A percentile compares a stretch with the other conserved stretches of the same genome.
These are phyloP conservation scores for Mionectes macconnelli DNA, from an alignment of 2,113 vertebrate genomes.

Conservation along the genomic window DNA sequence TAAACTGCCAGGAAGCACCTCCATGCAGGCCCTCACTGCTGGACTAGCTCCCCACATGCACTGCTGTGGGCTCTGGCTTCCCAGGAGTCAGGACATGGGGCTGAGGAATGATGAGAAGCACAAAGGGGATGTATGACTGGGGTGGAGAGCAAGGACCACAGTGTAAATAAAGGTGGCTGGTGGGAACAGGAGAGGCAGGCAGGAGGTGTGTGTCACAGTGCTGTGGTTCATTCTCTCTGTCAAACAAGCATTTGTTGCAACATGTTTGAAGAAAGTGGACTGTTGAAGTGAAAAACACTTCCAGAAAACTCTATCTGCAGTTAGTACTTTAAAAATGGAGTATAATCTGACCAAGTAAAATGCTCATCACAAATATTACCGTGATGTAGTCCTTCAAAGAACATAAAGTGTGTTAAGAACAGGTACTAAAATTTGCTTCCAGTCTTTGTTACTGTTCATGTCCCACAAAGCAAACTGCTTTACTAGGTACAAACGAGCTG, in stretches of 20 bases:
- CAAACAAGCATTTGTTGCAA: background rate
- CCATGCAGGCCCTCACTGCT: background rate
- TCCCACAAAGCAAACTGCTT: background rate
- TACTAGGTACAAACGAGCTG: background rate
- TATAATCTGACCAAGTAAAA: background rate
- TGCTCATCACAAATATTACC: background rate
- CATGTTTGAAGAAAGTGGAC: background rate
- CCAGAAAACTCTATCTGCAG: conserved; percentile 51
- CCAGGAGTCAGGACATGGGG: rapidly evolving
- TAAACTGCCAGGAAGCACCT: background rate
- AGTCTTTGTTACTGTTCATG: background rate
- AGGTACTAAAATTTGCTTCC: background rate
- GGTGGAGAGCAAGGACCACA: background rate
- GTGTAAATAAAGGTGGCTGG: background rate
- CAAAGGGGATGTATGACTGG: background rate
- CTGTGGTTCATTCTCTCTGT: background rate
- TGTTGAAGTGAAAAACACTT: background rate
- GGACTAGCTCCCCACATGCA: background rate
- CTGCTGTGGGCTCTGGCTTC: background rate
- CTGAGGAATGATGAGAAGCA: background rate
- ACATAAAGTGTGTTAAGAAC: background rate
- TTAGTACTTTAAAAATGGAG: background rate
- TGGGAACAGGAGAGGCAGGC: background rate
- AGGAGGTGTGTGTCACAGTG: background rate
- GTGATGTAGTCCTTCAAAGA: background rate